Conservation (phyloP, 1,140 invertebrate species). For the Camponotus floridanus region DNA sequence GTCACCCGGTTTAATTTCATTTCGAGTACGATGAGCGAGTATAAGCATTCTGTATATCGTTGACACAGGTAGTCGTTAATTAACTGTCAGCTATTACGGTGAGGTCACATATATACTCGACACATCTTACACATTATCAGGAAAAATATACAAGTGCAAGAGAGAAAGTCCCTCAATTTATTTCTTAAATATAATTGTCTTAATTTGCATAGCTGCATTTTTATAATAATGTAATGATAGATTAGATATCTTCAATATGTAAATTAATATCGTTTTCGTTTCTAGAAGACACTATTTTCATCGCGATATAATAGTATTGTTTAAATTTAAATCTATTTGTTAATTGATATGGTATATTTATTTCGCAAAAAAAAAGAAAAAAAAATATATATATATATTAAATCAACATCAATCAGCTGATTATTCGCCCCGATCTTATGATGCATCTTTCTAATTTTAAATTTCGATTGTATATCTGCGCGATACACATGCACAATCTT, state of each 20-base stretch:
- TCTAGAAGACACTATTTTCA: not conserved
- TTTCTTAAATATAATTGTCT: not conserved
- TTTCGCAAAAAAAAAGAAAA: conserved; percentile 22
- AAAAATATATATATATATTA: conserved; percentile 22
- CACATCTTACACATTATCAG: not conserved
- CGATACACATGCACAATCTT: not conserved
- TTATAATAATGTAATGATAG: not conserved
- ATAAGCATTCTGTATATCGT: not conserved
- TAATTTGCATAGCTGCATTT: not conserved
- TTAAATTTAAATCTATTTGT: not conserved
- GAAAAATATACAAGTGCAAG: not conserved
- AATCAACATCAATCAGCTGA: conserved; percentile 52
- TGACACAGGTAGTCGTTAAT: conserved; percentile 30
- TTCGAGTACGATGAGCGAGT: not conserved
- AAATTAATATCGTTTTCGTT: not conserved
- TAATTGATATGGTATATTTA: not conserved
- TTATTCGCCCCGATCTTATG: conserved; percentile 20
- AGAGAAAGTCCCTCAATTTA: not conserved
- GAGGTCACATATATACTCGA: not conserved
- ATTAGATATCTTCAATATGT: not conserved
- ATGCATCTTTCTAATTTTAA: not conserved
- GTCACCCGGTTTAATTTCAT: not conserved
- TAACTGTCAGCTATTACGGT: conserved; percentile 4
- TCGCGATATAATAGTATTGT: not conserved
- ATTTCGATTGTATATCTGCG: not conserved